These are phyloP conservation scores for Petrocephalus sullivani DNA, from an alignment of 2,797 vertebrate species.

Conservation along the genomic window DNA sequence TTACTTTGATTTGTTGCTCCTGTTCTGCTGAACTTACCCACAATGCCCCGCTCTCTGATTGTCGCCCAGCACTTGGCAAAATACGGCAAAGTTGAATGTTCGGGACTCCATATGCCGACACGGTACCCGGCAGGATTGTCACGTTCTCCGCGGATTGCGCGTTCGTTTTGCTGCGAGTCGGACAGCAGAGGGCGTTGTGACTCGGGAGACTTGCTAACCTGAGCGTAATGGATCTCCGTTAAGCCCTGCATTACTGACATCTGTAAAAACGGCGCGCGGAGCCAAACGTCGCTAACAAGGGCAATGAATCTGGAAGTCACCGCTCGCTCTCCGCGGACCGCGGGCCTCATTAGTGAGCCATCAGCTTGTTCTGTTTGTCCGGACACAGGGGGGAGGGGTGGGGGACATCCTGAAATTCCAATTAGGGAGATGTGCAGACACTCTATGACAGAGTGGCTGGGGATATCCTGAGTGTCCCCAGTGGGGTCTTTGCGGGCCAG, in stretches of 20 bases:
- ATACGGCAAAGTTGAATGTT: constrained; percentile 77
- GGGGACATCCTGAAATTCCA: constrained; percentile 53
- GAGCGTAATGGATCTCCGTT: constrained; percentile 66
- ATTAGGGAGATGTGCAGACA: constrained; percentile 51
- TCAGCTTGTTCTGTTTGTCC: constrained; percentile 60
- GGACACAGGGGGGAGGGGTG: constrained; percentile 39
- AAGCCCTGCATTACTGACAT: constrained; percentile 63
- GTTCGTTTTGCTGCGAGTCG: constrained; percentile 24
- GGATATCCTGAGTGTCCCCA: constrained; percentile 44
- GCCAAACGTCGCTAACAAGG: constrained; percentile 68
- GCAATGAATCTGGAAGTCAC: constrained; percentile 71
- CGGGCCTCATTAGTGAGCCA: constrained; percentile 59
- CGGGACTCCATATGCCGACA: constrained; percentile 42
- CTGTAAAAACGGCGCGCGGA: constrained; percentile 61
- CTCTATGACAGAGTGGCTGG: constrained; percentile 30
- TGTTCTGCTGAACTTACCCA: constrained; percentile 51
- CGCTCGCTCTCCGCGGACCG: constrained; percentile 54
- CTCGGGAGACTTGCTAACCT: constrained; percentile 48
- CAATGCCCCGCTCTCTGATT: constrained; percentile 42
- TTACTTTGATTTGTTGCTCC: constrained; percentile 86
- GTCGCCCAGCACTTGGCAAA: constrained; percentile 75
- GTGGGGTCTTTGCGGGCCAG: constrained; percentile 34
- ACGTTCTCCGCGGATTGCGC: not conserved
- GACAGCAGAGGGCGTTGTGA: constrained; percentile 46
- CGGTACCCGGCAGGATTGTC: constrained; percentile 26